Base-by-base conservation (phyloP, 2,797 vertebrate species). In the Coregonus suidteri region DNA sequence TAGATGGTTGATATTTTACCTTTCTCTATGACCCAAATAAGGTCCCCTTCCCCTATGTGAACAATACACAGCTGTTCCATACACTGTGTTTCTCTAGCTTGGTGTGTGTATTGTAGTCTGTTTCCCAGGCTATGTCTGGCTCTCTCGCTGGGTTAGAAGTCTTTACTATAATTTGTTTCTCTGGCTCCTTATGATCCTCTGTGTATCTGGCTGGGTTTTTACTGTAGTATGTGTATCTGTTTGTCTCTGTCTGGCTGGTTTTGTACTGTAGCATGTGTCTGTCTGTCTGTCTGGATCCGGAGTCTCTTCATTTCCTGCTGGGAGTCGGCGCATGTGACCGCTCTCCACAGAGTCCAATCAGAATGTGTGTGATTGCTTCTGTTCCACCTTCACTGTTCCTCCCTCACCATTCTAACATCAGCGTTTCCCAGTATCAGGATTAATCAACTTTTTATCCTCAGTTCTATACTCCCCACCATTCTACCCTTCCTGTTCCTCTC, bases 71-170 rank as follows among this genome's bases (percentile, higher is more conserved):
- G 11, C 52, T 53, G 52, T 91, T 84, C 25, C 25, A 25, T 25
- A 25, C 25, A 25, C 25, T 25, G 25, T 90, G 86, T 83, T 86
- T 79, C 81, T 84, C 81, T 91, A 83, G 87, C 79, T 47, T 77
- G 78, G 82, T 77, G 41, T 47, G 41, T 47, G 41, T 47, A 9
- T 11, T 47, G 41, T 3, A 9, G 9, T 13, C 79, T 82, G 68
- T 79, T 81, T 80, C 76, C 84, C 71, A 11, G 20, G n/a, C 9
- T 66, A 25, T 87, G 76, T 84, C 83, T 88, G 84, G 87, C 82
- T 81, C 76, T 84, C 83, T 79, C 85, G 83, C 87, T 88, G 84
- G 20, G 84, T 75, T 81, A 67, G 80, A 86, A 83, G 87, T 83
- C 83, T 87, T 83, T 78, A 79, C 73, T 78, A 83, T 84, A 81